phyloP scores from a whole-genome alignment of 2,797 vertebrate species.

The Acrossocheilus fasciatus region DNA sequence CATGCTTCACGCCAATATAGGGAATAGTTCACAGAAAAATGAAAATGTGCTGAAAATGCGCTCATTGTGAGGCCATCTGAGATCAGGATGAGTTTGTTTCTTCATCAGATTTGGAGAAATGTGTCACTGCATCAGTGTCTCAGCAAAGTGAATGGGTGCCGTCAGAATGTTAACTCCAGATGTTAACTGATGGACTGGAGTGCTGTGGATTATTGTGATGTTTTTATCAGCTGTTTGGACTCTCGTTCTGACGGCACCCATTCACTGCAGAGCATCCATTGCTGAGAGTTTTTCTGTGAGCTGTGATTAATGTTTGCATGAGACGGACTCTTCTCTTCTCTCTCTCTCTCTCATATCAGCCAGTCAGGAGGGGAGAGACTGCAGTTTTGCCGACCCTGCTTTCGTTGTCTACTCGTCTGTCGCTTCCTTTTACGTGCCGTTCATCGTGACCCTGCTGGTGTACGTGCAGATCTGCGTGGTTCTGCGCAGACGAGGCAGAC shows the following conservation, averaged over 20 bases:
- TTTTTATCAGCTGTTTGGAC: no score
- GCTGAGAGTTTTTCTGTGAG: not conserved
- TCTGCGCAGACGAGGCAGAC: conserved; percentile 75
- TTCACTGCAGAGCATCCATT: no score
- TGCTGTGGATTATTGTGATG: no score
- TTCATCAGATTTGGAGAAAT: not conserved
- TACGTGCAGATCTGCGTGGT: conserved; percentile 84
- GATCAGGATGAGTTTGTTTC: not conserved
- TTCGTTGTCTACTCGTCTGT: conserved; percentile 84
- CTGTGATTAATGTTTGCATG: not conserved
- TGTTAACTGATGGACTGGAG: no score
- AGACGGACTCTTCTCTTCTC: not conserved
- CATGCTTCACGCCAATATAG: not conserved
- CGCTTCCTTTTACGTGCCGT: conserved; percentile 84
- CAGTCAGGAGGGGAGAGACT: conserved; percentile 73
- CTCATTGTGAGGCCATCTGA: rapidly evolving
- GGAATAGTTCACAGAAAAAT: not conserved
- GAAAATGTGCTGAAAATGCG: no score
- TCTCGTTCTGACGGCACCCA: no score
- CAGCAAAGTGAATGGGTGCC: not conserved
- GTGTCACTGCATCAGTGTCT: no score
- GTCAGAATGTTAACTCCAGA: no score
- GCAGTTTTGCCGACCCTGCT: conserved; percentile 81
- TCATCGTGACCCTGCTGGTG: conserved; percentile 81
- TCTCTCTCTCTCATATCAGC: conserved; percentile 61